Evolutionary conservation across 1,140 invertebrate species (phyloP).

Genomic region (Aethina tumida): DNA sequence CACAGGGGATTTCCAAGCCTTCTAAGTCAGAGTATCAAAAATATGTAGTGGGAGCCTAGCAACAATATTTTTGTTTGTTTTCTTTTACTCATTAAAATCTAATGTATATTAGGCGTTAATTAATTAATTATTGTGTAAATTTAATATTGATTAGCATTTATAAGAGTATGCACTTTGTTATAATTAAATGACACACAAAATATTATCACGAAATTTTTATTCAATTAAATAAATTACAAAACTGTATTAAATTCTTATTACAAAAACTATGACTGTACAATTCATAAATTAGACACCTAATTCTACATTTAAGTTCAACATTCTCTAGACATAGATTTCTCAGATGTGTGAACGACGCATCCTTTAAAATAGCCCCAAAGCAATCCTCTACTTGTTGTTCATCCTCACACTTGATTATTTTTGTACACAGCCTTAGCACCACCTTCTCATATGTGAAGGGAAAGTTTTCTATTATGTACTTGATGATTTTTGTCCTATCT

Average conservation of each 20-base stretch:
- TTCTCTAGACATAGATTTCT: constrained; percentile 9
- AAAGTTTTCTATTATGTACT: constrained; percentile 12
- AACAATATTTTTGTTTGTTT: no score
- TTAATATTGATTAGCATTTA: no score
- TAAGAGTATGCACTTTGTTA: no score
- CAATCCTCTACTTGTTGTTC: constrained; percentile 9
- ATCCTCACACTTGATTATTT: constrained; percentile 11
- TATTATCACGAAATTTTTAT: no score
- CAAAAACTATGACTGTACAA: constrained; percentile 19
- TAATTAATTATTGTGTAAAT: no score
- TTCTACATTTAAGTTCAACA: constrained; percentile 8
- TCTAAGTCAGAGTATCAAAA: no score
- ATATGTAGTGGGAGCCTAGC: no score
- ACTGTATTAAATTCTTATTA: constrained; percentile 19
- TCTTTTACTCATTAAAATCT: no score
- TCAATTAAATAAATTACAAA: constrained; percentile 15
- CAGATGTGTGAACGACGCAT: constrained; percentile 8
- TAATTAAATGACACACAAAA: no score
- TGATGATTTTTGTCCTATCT: not conserved
- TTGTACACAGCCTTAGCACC: constrained; percentile 12
- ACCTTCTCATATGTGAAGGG: constrained; percentile 14
- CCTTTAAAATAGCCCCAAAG: constrained; percentile 8
- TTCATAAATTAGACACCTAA: constrained; percentile 16
- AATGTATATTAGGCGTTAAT: no score
- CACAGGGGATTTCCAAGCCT: no score